Conservation (phyloP, 2,888 invertebrate species). For the Gymnoscelis rufifasciata region DNA sequence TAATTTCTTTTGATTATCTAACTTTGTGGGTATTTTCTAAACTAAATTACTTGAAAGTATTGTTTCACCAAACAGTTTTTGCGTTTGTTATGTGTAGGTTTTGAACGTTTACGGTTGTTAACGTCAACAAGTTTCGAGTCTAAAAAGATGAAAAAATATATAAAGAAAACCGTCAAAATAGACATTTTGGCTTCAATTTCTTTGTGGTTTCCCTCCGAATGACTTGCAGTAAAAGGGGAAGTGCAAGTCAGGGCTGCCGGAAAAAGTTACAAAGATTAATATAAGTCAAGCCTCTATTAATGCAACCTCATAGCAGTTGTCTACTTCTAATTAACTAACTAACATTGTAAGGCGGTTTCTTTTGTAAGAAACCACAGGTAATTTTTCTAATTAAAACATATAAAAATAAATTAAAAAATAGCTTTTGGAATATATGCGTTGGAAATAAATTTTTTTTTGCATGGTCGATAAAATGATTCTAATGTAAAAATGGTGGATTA, state of each 20-base stretch:
- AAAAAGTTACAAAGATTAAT: slow-evolving; percentile 60
- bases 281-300: slow-evolving; percentile 50
- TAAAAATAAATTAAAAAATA: background rate
- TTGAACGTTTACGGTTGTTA: no score
- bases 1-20: no score
- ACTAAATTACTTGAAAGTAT: no score
- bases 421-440: background rate
- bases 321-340: slow-evolving; percentile 41
- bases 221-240: slow-evolving; percentile 50
- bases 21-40: no score
- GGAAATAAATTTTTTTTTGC: background rate
- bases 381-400: background rate
- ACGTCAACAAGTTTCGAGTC: no score
- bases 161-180: slow-evolving; percentile 20
- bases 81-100: no score
- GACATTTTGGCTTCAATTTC: slow-evolving; percentile 22
- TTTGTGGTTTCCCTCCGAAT: slow-evolving; percentile 36
- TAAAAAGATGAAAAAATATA: background rate
- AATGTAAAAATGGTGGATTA: background rate
- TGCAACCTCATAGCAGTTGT: slow-evolving; percentile 41
- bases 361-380: slow-evolving; percentile 15
- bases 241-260: slow-evolving; percentile 54
- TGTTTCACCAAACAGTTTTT: no score
- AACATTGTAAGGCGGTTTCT: slow-evolving; percentile 21
- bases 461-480: background rate